A percentile compares a stretch with the other conserved stretches of the same genome.
These are phyloP conservation scores for Cheilosia soror DNA, from an alignment of 2,888 invertebrate genomes.

Conservation along the genomic window DNA sequence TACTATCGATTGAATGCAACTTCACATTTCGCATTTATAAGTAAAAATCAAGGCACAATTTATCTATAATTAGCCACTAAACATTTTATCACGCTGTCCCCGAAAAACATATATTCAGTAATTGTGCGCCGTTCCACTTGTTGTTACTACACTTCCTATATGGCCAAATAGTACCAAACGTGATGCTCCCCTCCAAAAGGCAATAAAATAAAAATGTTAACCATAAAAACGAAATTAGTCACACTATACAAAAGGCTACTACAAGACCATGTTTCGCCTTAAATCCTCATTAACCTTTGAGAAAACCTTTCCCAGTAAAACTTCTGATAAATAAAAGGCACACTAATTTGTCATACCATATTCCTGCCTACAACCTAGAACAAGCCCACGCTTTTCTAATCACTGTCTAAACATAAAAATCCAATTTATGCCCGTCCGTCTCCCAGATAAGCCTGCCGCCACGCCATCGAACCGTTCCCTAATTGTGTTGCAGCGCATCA, in stretches of 20 bases:
- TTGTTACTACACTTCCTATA: not conserved
- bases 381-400: constrained; percentile 52
- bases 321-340: constrained; percentile 10
- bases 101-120: not conserved
- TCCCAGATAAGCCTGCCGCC: constrained; percentile 48
- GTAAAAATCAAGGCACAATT: not conserved
- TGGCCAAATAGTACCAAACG: not conserved
- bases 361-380: constrained; percentile 4
- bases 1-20: too few relatives aligned
- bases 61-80: not conserved
- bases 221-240: constrained; percentile 60
- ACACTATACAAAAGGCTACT: constrained; percentile 20
- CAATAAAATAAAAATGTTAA: constrained; percentile 13
- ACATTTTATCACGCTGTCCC: not conserved
- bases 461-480: constrained; percentile 32
- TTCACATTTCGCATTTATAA: too few relatives aligned
- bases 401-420: constrained; percentile 46
- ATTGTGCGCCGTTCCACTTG: not conserved
- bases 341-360: constrained; percentile 40
- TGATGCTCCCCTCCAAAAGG: too few relatives aligned
- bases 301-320: constrained; percentile 7
- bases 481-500: constrained; percentile 66
- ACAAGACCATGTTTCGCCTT: constrained; percentile 10
- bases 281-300: constrained; percentile 35
- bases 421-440: constrained; percentile 58